A percentile compares a stretch with the other conserved stretches of the same genome.
Conservation (phyloP, 2,113 vertebrate genomes). For the Lepus timidus region DNA sequence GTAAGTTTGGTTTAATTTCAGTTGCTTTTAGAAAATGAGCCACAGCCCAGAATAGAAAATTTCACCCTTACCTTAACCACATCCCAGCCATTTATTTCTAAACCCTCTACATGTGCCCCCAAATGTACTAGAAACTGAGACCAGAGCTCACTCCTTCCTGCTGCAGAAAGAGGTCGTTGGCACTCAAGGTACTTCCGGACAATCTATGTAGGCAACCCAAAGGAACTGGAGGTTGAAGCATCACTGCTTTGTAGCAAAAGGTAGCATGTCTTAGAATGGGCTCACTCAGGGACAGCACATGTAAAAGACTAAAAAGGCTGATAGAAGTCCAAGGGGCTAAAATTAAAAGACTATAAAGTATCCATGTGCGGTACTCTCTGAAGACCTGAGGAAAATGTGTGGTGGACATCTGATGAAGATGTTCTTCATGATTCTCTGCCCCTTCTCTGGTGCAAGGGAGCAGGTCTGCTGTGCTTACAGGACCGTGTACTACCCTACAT, state of each 20-base stretch:
- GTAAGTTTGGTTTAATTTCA: constrained; percentile 1
- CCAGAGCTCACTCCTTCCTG: neutral
- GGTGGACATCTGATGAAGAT: neutral
- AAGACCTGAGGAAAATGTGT: neutral
- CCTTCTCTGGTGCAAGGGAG: neutral
- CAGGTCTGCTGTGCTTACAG: neutral
- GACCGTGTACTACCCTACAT: neutral
- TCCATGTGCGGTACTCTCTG: rapidly evolving
- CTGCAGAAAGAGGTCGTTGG: neutral
- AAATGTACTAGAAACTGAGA: neutral
- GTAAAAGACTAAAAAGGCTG: neutral
- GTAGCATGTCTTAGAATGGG: neutral
- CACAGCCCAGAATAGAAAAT: neutral
- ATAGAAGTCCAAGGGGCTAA: neutral
- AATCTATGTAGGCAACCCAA: neutral
- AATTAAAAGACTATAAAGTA: neutral
- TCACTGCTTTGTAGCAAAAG: neutral
- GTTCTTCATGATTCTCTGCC: neutral
- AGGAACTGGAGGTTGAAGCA: neutral
- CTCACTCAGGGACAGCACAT: neutral
- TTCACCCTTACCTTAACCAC: neutral
- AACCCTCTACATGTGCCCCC: rapidly evolving
- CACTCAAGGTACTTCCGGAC: neutral
- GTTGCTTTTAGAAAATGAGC: neutral
- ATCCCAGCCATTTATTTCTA: neutral